Evolutionary conservation across 2,797 vertebrate species (phyloP).

Genomic region (Tadarida brasiliensis): DNA sequence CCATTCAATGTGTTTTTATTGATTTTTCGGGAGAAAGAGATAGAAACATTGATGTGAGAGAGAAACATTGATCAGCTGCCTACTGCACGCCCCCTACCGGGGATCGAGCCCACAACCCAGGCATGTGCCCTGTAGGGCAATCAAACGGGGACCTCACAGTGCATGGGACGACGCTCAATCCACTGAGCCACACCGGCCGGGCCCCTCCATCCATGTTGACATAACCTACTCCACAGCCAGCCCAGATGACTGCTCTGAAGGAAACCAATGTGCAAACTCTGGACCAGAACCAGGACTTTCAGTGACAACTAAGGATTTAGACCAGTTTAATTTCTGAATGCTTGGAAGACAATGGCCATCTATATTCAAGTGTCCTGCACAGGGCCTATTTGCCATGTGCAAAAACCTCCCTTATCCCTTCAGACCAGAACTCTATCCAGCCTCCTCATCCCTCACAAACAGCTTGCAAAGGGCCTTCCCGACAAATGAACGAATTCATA

Average conservation of each 20-base stretch:
- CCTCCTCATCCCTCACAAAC: not conserved
- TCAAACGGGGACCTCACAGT: no score
- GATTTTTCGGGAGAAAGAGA: no score
- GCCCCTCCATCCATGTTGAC: not conserved
- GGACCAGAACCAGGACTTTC: not conserved
- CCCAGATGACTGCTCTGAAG: not conserved
- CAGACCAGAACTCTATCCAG: not conserved
- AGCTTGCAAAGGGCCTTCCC: not conserved
- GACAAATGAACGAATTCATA: not conserved
- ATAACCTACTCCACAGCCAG: not conserved
- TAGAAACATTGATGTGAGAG: no score
- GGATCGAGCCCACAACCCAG: no score
- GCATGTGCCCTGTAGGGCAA: no score
- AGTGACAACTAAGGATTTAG: not conserved
- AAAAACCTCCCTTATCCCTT: not conserved
- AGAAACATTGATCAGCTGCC: no score
- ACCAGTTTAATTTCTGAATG: conserved; percentile 12
- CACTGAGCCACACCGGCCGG: no score
- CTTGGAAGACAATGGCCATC: not conserved
- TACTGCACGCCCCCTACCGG: no score
- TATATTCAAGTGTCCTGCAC: not conserved
- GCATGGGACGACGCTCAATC: no score
- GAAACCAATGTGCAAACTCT: not conserved
- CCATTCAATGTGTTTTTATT: not conserved
- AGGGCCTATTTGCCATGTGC: not conserved